These are phyloP conservation scores for Hydra vulgaris DNA, from an alignment of 30 jellyfish, hydroid and myxozoan genomes.

Conservation along the genomic window DNA sequence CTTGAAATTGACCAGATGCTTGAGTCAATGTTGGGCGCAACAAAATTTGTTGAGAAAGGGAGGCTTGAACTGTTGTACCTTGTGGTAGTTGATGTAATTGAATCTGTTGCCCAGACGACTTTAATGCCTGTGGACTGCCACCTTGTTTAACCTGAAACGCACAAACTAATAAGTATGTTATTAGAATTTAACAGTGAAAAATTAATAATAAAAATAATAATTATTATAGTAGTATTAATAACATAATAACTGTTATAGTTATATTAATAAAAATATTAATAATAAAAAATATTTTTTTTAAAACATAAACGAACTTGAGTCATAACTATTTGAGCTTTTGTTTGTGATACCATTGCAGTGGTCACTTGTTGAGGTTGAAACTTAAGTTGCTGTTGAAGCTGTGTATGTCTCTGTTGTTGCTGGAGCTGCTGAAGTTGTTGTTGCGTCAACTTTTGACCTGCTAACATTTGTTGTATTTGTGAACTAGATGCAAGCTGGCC, in stretches of 20 bases:
- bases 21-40: constrained; percentile 61
- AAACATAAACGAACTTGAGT: constrained; percentile 59
- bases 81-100: constrained; percentile 56
- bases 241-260: no score
- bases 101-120: constrained; percentile 42
- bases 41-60: constrained; percentile 71
- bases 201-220: no score
- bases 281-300: no score
- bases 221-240: no score
- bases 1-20: neutral
- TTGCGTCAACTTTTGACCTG: constrained; percentile 74
- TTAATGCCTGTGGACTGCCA: constrained; percentile 20
- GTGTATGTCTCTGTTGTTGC: constrained; percentile 51
- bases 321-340: constrained; percentile 85
- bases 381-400: constrained; percentile 77
- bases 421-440: constrained; percentile 78
- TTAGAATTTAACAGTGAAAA: neutral
- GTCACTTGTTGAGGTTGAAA: constrained; percentile 81
- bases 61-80: constrained; percentile 34
- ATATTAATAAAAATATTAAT: no score
- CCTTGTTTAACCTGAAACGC: constrained; percentile 27
- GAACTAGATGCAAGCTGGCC: constrained; percentile 46
- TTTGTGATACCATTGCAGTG: constrained; percentile 49
- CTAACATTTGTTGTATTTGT: constrained; percentile 76
- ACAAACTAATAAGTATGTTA: neutral